phyloP scores from a whole-genome alignment of 2,888 invertebrate genomes.

The Synergus itoensis region DNA sequence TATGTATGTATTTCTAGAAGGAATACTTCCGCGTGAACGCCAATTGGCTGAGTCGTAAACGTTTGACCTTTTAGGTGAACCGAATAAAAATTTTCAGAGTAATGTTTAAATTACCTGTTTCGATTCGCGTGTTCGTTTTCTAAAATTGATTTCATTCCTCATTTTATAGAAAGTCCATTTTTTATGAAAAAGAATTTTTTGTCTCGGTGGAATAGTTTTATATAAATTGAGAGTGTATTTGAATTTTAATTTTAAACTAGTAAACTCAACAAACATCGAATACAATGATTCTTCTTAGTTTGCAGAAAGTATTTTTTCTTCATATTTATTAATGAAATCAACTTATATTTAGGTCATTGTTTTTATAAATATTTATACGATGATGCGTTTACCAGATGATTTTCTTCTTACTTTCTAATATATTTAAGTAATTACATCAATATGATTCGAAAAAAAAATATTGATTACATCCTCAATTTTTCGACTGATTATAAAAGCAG shows the following conservation, averaged over 20 bases:
- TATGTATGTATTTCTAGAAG: conserved; percentile 9
- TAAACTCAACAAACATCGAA: too few species aligned
- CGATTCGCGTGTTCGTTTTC: conserved; percentile 29
- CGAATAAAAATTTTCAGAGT: conserved; percentile 32
- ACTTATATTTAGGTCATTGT: too few species aligned
- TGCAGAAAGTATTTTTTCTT: too few species aligned
- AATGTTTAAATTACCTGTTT: conserved; percentile 40
- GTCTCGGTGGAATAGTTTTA: background rate
- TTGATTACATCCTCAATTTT: too few species aligned
- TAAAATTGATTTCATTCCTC: conserved; percentile 30
- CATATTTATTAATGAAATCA: too few species aligned
- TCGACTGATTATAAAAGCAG: too few species aligned
- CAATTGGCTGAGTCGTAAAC: conserved; percentile 37
- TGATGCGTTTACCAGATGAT: too few species aligned
- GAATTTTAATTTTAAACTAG: background rate
- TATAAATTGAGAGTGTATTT: background rate
- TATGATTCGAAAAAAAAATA: too few species aligned
- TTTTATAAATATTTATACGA: background rate
- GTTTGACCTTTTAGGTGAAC: conserved; percentile 35
- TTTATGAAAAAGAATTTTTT: background rate
- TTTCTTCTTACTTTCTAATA: too few species aligned
- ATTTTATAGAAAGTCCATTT: conserved; percentile 7
- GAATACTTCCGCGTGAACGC: conserved; percentile 40
- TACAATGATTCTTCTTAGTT: background rate
- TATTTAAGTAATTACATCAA: too few species aligned